Percentiles rank a stretch among this genome's conserved stretches.
Conservation (phyloP, 2,113 vertebrate genomes). For the Seriola quinqueradiata region DNA sequence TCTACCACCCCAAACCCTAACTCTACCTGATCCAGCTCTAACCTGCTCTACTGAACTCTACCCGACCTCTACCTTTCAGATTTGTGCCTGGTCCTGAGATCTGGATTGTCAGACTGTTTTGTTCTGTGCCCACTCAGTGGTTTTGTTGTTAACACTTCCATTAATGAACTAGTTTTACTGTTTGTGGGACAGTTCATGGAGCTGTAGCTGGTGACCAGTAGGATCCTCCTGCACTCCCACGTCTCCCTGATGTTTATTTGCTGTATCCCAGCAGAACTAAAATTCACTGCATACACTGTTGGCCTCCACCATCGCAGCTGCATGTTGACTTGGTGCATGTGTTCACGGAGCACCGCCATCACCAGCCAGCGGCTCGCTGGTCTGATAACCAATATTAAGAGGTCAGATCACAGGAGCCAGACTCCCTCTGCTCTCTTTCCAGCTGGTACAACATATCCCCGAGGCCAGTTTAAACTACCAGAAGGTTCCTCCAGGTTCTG, state of each 20-base stretch:
- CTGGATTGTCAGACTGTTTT: neutral
- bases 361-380: neutral
- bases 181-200: conserved; percentile 40
- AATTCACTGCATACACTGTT: conserved; percentile 59
- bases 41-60: too few species aligned
- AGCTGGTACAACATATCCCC: conserved; percentile 96
- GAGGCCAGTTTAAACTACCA: conserved; percentile 98
- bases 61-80: neutral
- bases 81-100: neutral
- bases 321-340: conserved; percentile 76
- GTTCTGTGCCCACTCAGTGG: neutral
- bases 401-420: conserved; percentile 50
- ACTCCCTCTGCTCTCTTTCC: conserved; percentile 68
- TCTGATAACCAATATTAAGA: conserved; percentile 24
- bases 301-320: conserved; percentile 63
- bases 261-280: conserved; percentile 64
- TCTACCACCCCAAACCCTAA: too few species aligned
- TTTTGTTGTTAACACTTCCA: conserved; percentile 15
- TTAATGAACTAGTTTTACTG: conserved; percentile 46
- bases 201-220: conserved; percentile 37
- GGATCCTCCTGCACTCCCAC: conserved; percentile 34
- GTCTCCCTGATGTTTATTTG: conserved; percentile 10
- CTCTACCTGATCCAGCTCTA: neutral
- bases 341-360: conserved; percentile 47
- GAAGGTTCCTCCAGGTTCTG: conserved; percentile 93